Base-by-base conservation (phyloP, 2,888 invertebrate genomes). In the Papilio gigon region DNA sequence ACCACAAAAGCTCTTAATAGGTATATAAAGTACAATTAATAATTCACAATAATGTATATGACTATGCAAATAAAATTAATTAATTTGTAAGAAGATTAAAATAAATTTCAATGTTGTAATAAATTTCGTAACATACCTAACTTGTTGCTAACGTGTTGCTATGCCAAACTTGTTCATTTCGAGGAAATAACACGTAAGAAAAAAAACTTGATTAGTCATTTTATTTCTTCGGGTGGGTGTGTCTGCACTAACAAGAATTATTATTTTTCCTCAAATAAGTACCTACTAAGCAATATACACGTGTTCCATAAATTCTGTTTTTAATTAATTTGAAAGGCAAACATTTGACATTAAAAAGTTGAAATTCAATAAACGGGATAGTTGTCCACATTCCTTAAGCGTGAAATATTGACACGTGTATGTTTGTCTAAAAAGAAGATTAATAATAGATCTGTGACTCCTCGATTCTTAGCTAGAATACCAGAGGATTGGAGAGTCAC, bases 91-190 rank as follows among this genome's bases (percentile, higher is more conserved):
- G 8, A 30, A 8, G n/a, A 53, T n/a, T 53, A 53, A n/a, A 25
- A 27, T n/a, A n/a, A 53, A 30, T n/a, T 53, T 25, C n/a, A 53
- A 53, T 30, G n/a, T 30, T 12, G 9, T 53, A 53, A 53, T 30
- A n/a, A 30, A 53, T 53, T 53, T 53, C 53, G 53, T 53, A 27
- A 30, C 30, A 30, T 53, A 53, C 53, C 53, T 53, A 53, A 27
- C n/a, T 53, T 30, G 9, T 53, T 53, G 27, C 53, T 53, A 53
- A 53, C n/a, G 27, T 30, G 53, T 53, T 53, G n/a, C 53, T 53
- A 53, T 8, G 53, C 27, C 30, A 27, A 53, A 30, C 14, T 27
- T 30, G 53, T 30, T 53, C n/a, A 53, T 53, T 53, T 30, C 8
- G n/a, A 53, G 53, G 53, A 30, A 53, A 53, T 25, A 30, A 53